Percentiles rank a stretch among this genome's conserved stretches.
phyloP scores from a whole-genome alignment of 2,113 vertebrate species.

The Cebus imitator region DNA sequence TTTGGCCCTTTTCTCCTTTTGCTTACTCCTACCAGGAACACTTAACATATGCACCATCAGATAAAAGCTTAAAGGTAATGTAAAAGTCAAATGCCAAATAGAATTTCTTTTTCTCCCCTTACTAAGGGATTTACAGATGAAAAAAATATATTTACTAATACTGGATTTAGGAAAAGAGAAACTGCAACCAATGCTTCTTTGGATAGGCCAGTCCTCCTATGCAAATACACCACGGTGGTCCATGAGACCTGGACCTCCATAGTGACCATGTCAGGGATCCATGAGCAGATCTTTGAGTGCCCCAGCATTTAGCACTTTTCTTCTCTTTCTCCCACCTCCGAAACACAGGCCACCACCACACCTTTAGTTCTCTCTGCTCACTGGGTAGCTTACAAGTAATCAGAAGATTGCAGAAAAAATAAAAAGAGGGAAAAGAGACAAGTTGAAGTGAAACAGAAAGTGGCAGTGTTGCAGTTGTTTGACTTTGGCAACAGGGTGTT shows the following conservation, averaged over 20 bases:
- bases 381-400: slow-evolving; percentile 34
- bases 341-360: background rate
- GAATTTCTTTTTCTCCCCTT: slow-evolving; percentile 70
- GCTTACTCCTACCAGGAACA: slow-evolving; percentile 59
- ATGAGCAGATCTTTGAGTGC: slow-evolving; percentile 63
- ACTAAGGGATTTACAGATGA: slow-evolving; percentile 30
- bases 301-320: slow-evolving; percentile 51
- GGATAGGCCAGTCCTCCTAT: slow-evolving; percentile 76
- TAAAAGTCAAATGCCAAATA: slow-evolving; percentile 70
- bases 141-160: slow-evolving; percentile 73
- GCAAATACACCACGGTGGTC: slow-evolving; percentile 68
- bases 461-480: slow-evolving; percentile 24
- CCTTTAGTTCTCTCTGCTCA: slow-evolving; percentile 51
- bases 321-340: slow-evolving; percentile 21
- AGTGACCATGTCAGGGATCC: slow-evolving; percentile 70
- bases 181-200: slow-evolving; percentile 77
- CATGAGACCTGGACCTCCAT: background rate
- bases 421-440: background rate
- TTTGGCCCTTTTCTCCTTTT: slow-evolving; percentile 71
- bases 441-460: slow-evolving; percentile 42
- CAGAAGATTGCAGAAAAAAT: slow-evolving; percentile 7
- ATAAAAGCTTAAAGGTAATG: slow-evolving; percentile 77
- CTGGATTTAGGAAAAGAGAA: slow-evolving; percentile 70
- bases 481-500: slow-evolving; percentile 48
- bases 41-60: slow-evolving; percentile 69